A percentile compares a stretch with the other conserved stretches of the same genome.
phyloP scores from a whole-genome alignment of 2,888 invertebrate genomes.

The Lumbricus terrestris region DNA sequence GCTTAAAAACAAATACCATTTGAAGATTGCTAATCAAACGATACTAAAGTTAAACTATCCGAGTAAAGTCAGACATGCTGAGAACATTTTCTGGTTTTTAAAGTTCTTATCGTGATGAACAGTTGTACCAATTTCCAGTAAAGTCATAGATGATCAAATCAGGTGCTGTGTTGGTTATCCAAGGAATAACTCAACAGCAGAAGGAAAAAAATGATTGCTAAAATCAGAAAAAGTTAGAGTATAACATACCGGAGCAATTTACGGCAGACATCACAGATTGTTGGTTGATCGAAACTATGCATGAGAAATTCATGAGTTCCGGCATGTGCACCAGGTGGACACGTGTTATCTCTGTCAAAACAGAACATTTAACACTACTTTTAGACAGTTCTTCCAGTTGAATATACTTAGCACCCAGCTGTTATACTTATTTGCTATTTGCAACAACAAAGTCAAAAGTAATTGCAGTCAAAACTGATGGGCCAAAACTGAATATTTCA shows the following conservation, averaged over 20 bases:
- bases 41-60: neutral
- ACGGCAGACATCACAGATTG: conserved; percentile 21
- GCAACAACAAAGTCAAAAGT: neutral
- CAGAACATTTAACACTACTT: neutral
- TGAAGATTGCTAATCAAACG: neutral
- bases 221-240: neutral
- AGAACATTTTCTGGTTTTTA: too few species aligned
- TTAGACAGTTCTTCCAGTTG: neutral
- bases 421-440: neutral
- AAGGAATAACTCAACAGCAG: neutral
- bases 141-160: too few species aligned
- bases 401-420: neutral
- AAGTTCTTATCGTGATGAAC: too few species aligned
- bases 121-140: too few species aligned
- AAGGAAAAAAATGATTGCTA: neutral
- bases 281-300: conserved; percentile 19
- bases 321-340: neutral
- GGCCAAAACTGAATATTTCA: too few species aligned
- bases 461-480: neutral
- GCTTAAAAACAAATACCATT: neutral
- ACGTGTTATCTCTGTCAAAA: conserved; percentile 3
- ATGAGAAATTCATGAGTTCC: neutral
- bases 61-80: too few species aligned
- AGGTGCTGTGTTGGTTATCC: too few species aligned
- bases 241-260: conserved; percentile 25